Evolutionary conservation across 2,113 vertebrate species (phyloP).

Genomic region (Trichomycterus rosablanca): DNA sequence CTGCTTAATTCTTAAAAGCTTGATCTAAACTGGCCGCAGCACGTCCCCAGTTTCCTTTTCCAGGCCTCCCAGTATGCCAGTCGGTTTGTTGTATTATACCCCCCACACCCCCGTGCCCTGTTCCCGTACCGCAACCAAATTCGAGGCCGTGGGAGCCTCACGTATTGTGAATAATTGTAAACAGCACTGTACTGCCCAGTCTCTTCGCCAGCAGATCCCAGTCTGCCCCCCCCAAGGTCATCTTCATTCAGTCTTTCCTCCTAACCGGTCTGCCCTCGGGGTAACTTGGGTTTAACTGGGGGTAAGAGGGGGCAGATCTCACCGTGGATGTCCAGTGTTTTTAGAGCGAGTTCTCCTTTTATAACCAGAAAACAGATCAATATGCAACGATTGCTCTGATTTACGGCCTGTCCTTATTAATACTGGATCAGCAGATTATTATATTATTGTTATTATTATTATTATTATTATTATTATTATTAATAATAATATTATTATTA

Average conservation of each 20-base stretch:
- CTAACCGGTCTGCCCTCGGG: background rate
- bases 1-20: too few species aligned
- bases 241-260: background rate
- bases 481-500: constrained; percentile 58
- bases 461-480: constrained; percentile 52
- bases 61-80: too few species aligned
- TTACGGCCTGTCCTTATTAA: constrained; percentile 7
- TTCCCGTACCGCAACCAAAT: too few species aligned
- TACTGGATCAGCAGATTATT: too few species aligned
- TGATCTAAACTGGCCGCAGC: too few species aligned
- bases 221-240: background rate
- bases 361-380: constrained; percentile 57
- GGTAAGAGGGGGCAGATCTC: background rate
- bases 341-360: constrained; percentile 11
- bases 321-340: background rate
- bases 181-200: constrained; percentile 10
- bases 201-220: background rate
- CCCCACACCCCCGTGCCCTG: too few species aligned
- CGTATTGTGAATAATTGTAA: background rate
- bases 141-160: too few species aligned
- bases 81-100: too few species aligned
- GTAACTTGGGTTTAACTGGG: background rate
- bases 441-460: constrained; percentile 9
- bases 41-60: too few species aligned
- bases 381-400: constrained; percentile 60